A percentile compares a stretch with the other conserved stretches of the same genome.
These are phyloP conservation scores for Zhengitettix transpicula DNA, from an alignment of 2,888 invertebrate genomes.

Conservation along the genomic window DNA sequence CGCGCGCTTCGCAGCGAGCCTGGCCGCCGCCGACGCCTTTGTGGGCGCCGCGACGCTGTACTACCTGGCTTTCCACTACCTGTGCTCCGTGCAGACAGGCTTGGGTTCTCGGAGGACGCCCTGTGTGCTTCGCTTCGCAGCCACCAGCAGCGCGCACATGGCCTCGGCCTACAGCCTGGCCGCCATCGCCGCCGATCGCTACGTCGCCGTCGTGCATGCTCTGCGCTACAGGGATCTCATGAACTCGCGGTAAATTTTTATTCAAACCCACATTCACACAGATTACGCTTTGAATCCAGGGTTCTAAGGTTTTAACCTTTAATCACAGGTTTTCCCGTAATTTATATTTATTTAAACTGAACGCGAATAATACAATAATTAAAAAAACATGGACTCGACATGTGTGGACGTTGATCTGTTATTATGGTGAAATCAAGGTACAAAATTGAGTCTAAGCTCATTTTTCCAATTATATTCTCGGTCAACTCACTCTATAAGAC, in stretches of 20 bases:
- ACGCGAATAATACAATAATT: no score
- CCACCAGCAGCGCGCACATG: slow-evolving; percentile 2
- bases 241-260: slow-evolving; percentile 5
- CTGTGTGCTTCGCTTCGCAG: slow-evolving; percentile 7
- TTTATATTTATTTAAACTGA: no score
- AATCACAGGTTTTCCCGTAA: no score
- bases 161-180: slow-evolving; percentile 6
- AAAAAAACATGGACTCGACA: no score
- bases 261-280: no score
- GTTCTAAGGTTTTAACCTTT: no score
- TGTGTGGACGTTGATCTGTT: no score
- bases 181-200: slow-evolving; percentile 9
- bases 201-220: slow-evolving; percentile 11
- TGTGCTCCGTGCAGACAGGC: slow-evolving; percentile 4
- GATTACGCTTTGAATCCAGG: no score
- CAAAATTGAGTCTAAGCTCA: no score
- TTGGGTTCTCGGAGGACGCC: background rate
- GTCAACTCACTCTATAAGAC: no score
- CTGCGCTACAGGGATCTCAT: slow-evolving; percentile 10
- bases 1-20: slow-evolving; percentile 7
- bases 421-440: no score
- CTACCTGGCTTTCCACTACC: slow-evolving; percentile 9
- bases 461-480: no score
- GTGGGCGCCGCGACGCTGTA: slow-evolving; percentile 6
- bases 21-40: slow-evolving; percentile 8